Conservation (phyloP, 2,888 invertebrate species). For the Zelleria hepariella region DNA sequence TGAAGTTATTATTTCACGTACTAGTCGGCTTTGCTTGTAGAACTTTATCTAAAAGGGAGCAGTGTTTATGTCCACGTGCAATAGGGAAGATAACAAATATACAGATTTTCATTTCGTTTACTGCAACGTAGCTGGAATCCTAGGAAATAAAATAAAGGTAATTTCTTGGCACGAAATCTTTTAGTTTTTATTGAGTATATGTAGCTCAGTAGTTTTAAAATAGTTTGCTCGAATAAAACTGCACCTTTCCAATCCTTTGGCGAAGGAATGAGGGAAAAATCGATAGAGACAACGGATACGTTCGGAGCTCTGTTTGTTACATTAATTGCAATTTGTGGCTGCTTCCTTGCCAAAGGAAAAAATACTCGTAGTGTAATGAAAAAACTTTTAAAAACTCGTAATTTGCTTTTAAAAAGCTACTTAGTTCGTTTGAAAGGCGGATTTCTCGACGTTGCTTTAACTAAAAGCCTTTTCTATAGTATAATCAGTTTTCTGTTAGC, state of each 20-base stretch:
- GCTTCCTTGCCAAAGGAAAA: background rate
- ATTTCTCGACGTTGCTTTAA: background rate
- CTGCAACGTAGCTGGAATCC: no score
- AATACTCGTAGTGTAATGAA: background rate
- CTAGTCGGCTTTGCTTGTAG: no score
- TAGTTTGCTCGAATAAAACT: background rate
- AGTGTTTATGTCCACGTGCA: no score
- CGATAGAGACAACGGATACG: background rate
- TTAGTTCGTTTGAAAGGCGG: background rate
- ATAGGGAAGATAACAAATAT: no score
- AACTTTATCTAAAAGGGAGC: no score
- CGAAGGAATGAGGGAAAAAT: background rate
- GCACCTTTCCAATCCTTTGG: background rate
- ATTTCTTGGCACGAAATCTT: no score
- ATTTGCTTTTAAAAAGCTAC: constrained; percentile 1
- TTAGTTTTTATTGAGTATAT: no score
- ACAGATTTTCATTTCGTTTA: no score
- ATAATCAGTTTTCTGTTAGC: background rate
- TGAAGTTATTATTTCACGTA: no score
- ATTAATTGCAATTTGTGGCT: constrained; percentile 3
- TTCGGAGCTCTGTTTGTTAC: background rate
- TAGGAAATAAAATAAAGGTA: no score
- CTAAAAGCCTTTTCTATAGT: background rate
- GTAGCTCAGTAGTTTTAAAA: no score
- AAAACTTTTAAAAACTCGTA: constrained; percentile 1